Percentiles rank a stretch among this genome's conserved stretches.
Conservation (phyloP, 2,113 vertebrate genomes). For the Labrus mixtus region DNA sequence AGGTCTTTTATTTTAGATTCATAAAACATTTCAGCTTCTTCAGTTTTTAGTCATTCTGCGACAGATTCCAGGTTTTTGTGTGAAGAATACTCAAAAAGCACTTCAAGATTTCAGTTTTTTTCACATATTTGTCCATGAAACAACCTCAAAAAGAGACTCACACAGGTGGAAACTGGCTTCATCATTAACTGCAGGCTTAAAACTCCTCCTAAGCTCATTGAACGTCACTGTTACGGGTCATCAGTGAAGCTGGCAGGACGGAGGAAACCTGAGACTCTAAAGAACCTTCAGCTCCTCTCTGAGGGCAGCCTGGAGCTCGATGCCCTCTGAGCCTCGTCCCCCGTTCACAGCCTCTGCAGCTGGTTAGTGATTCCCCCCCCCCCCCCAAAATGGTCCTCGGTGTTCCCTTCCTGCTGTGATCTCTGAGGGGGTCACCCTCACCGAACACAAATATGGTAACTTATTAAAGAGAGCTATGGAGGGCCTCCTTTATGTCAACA, state of each 20-base stretch:
- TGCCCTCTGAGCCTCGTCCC: constrained; percentile 65
- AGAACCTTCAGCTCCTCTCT: constrained; percentile 51
- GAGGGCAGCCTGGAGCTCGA: constrained; percentile 22
- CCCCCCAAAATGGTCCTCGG: constrained; percentile 30
- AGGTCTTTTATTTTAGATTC: too few species aligned
- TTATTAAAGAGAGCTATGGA: constrained; percentile 77
- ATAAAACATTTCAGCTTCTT: too few species aligned
- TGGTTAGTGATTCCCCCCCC: constrained; percentile 75
- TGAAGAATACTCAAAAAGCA: too few species aligned
- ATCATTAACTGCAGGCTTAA: not conserved
- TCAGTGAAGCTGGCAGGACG: constrained; percentile 30
- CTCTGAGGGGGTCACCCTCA: constrained; percentile 64
- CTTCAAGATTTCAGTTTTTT: not conserved
- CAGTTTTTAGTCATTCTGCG: too few species aligned
- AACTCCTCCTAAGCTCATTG: not conserved
- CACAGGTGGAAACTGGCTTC: not conserved
- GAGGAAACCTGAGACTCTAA: constrained; percentile 66
- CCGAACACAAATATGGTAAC: constrained; percentile 74
- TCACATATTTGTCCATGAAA: not conserved
- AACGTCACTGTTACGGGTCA: constrained; percentile 30
- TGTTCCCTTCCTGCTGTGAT: constrained; percentile 61
- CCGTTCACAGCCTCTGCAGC: constrained; percentile 44
- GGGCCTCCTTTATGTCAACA: constrained; percentile 79
- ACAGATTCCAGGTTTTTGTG: too few species aligned
- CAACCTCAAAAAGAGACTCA: not conserved